Evolutionary conservation across 1,140 invertebrate genomes (phyloP), one percentile per base, ranked within the genome.

Genomic region (Andricus grossulariae): DNA sequence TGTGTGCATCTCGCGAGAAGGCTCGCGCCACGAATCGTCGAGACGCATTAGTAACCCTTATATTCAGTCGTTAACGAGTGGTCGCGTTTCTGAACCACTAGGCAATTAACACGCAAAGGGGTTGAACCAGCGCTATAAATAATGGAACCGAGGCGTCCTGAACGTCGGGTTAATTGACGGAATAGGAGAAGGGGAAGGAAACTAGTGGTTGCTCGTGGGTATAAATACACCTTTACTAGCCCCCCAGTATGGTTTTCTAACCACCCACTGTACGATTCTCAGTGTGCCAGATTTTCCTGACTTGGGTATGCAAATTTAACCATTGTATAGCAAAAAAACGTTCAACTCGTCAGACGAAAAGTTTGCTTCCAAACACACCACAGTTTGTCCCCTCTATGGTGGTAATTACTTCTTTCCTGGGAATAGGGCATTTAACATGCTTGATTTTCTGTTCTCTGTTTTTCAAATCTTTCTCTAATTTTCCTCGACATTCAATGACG

Each of bases 41-140:
- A 25, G 70, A 55, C 71, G 45, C 74, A 75, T 75, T 79, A 80
- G 54, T 74, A 80, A 82, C 70, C 73, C 79, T 84, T 81, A 80
- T 77, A 80, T 82, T 80, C 71, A 73, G 74, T 84, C 83, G 81
- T 84, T 84, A 84, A 84, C 73, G 79, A 84, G 76, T 82, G 82
- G 79, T 84, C 81, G 81, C 76, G 79, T 74, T 71, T 32, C 51
- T 73, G 78, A 51, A 45, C 39, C 39, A 45, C 39, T 45, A 45
- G 78, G 80, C 80, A 84, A 84, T 84, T 82, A 84, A 82, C 75
- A 50, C 77, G 77, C 79, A 77, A 82, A 80, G 75, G 79, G 76
- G 79, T 82, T 77, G 76, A 79, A 76, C 77, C 78, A 50, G 72
- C 72, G 80, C 80, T 80, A 82, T 79, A 78, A 83, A 84, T 79